Percentiles rank a stretch among this genome's conserved stretches.
Conservation (phyloP, 2,888 invertebrate genomes). For the Nomada fabriciana region DNA sequence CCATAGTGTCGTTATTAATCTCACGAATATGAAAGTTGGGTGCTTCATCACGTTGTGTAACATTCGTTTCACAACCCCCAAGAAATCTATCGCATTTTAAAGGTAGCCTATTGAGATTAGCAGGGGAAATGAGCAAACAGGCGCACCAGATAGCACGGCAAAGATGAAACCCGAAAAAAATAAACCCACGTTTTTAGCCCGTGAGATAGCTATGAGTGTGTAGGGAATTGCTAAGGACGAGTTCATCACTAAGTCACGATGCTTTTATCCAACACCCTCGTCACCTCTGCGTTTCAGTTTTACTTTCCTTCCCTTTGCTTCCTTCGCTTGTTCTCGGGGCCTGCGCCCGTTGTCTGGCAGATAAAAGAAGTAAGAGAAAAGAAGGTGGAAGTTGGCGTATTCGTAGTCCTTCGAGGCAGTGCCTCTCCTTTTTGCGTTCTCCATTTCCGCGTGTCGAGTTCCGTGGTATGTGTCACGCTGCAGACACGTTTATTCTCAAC, state of each 20-base stretch:
- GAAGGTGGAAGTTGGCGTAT: not conserved
- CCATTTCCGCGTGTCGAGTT: not conserved
- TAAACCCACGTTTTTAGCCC: constrained; percentile 10
- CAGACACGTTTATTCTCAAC: constrained; percentile 13
- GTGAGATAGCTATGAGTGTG: constrained; percentile 27
- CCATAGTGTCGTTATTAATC: constrained; percentile 50
- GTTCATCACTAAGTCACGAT: constrained; percentile 83
- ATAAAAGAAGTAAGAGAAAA: not conserved
- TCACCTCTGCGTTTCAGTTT: constrained; percentile 53
- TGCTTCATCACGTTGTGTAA: too few species aligned
- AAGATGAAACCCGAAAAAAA: constrained; percentile 16
- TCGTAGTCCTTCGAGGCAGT: constrained; percentile 34
- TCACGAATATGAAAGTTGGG: constrained; percentile 17
- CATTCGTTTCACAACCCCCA: too few species aligned
- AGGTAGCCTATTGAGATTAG: constrained; percentile 2
- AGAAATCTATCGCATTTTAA: too few species aligned
- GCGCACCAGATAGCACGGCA: too few species aligned
- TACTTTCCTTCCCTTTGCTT: constrained; percentile 37
- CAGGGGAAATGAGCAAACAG: too few species aligned
- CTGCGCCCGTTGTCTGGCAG: constrained; percentile 6
- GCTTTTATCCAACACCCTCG: constrained; percentile 81
- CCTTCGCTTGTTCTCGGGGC: constrained; percentile 9
- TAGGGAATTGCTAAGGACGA: constrained; percentile 69
- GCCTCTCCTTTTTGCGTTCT: constrained; percentile 11
- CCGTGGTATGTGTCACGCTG: not conserved